Conservation (phyloP, 2,113 vertebrate species). For the Piliocolobus tephrosceles region DNA sequence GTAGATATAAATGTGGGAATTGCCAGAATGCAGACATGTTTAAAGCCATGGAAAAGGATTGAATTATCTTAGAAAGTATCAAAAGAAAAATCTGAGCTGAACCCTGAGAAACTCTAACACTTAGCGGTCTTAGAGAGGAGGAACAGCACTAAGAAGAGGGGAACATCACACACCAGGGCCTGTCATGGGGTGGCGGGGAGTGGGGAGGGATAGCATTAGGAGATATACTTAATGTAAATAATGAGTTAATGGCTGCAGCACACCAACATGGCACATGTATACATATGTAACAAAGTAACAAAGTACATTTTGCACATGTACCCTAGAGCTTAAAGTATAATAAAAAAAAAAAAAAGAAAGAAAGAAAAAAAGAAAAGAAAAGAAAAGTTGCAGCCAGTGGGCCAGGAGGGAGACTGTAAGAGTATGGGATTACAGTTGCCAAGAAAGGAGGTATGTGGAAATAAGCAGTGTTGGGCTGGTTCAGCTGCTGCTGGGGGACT, state of each 20-base stretch:
- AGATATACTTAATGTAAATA: no score
- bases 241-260: no score
- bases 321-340: no score
- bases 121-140: background rate
- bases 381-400: background rate
- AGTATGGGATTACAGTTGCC: fast-evolving
- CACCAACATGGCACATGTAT: no score
- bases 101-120: background rate
- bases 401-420: background rate
- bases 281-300: no score
- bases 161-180: no score
- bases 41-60: background rate
- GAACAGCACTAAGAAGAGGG: background rate
- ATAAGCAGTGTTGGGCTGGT: background rate
- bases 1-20: background rate
- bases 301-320: no score
- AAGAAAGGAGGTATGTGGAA: background rate
- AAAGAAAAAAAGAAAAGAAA: background rate
- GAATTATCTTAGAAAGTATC: background rate
- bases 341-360: no score
- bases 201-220: no score
- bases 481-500: background rate
- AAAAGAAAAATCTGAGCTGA: background rate
- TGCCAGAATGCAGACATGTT: background rate
- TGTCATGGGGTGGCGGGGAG: no score